Evolutionary conservation across 2,888 invertebrate species (phyloP).

Genomic region (Eristalinus sepulchralis): DNA sequence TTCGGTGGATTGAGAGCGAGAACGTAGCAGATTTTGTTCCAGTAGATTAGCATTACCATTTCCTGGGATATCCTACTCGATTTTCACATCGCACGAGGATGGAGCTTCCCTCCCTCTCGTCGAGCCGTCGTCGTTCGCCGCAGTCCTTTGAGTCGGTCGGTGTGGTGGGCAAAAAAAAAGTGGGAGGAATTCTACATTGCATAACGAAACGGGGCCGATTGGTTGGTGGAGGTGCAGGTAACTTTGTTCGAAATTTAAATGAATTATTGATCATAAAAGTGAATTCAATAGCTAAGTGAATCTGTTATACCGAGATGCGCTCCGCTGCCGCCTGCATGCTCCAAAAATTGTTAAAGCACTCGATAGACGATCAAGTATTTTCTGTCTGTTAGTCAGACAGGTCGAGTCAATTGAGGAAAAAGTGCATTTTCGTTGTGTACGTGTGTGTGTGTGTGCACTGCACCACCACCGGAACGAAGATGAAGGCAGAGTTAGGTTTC

Average conservation of each 20-base stretch:
- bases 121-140: not conserved
- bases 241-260: conserved; percentile 49
- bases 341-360: not conserved
- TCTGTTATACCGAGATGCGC: conserved; percentile 37
- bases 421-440: conserved; percentile 53
- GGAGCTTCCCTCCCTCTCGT: not conserved
- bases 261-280: conserved; percentile 70
- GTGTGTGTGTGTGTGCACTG: conserved; percentile 26
- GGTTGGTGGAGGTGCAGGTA: not conserved
- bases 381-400: conserved; percentile 21
- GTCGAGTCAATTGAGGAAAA: conserved; percentile 40
- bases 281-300: conserved; percentile 67
- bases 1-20: conserved; percentile 1
- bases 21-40: conserved; percentile 55
- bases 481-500: conserved; percentile 20
- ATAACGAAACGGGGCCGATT: not conserved
- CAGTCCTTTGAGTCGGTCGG: not conserved
- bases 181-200: conserved; percentile 33
- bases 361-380: conserved; percentile 5
- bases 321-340: not conserved
- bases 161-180: not conserved
- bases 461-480: conserved; percentile 28
- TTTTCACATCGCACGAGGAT: conserved; percentile 46
- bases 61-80: conserved; percentile 25
- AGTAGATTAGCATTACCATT: conserved; percentile 64